phyloP scores from a whole-genome alignment of 2,888 invertebrate genomes.

The Trissolcus japonicus region DNA sequence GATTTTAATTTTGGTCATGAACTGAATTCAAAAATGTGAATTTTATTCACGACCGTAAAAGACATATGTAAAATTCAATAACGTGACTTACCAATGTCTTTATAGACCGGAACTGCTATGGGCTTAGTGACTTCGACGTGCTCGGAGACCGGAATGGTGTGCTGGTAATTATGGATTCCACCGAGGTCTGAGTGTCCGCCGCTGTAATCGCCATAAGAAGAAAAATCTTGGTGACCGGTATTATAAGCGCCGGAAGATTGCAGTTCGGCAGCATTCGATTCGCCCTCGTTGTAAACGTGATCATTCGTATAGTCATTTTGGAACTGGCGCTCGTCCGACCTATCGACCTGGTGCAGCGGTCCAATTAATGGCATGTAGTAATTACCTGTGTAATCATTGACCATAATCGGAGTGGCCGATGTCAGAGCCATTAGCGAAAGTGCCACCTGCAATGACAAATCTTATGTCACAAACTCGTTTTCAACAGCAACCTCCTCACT shows the following conservation, averaged over 20 bases:
- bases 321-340: slow-evolving; percentile 71
- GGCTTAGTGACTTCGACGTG: slow-evolving; percentile 84
- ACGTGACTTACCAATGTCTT: slow-evolving; percentile 78
- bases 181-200: slow-evolving; percentile 53
- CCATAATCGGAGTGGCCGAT: slow-evolving; percentile 64
- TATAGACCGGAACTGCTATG: slow-evolving; percentile 82
- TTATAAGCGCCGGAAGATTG: slow-evolving; percentile 57
- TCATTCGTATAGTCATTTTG: slow-evolving; percentile 61
- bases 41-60: too few species aligned
- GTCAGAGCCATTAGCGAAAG: slow-evolving; percentile 66
- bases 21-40: too few species aligned
- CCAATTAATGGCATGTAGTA: slow-evolving; percentile 61
- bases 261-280: slow-evolving; percentile 32
- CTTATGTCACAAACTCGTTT: slow-evolving; percentile 33
- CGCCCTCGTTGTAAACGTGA: slow-evolving; percentile 36
- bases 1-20: not conserved
- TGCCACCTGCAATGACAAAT: slow-evolving; percentile 62
- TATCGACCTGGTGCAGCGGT: slow-evolving; percentile 60
- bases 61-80: slow-evolving; percentile 5
- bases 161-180: slow-evolving; percentile 74
- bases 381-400: slow-evolving; percentile 62
- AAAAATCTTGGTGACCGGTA: slow-evolving; percentile 65
- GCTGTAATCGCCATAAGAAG: slow-evolving; percentile 68
- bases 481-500: not conserved
- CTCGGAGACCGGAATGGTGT: slow-evolving; percentile 79